Evolutionary conservation across 1,140 invertebrate genomes (phyloP).

Genomic region (Prorops nasuta): DNA sequence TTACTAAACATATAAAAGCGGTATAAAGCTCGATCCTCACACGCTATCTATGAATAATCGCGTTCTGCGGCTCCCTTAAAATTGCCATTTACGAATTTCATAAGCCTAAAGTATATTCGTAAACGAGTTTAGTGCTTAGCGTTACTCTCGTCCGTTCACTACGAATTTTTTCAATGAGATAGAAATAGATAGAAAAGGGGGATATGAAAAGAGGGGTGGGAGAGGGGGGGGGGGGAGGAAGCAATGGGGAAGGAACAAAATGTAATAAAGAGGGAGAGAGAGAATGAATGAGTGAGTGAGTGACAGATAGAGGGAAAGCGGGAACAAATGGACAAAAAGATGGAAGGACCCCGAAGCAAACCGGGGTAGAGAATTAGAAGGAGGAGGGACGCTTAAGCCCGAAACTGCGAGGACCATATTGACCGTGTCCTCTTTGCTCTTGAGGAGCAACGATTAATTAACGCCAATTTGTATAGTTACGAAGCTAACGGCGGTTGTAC

Average conservation of each 20-base stretch:
- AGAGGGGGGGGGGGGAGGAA: not conserved
- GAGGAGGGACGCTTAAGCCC: constrained; percentile 16
- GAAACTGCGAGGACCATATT: constrained; percentile 32
- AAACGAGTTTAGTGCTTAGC: constrained; percentile 26
- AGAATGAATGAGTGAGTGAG: too few species aligned
- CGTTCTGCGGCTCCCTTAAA: not conserved
- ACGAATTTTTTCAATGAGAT: too few species aligned
- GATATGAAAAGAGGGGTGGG: too few species aligned
- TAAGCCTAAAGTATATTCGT: constrained; percentile 9
- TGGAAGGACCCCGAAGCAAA: too few species aligned
- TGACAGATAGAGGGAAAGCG: too few species aligned
- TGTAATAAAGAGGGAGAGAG: not conserved
- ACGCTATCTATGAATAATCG: constrained; percentile 39
- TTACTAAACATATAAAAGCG: constrained; percentile 56
- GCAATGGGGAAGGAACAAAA: not conserved
- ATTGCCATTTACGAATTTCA: not conserved
- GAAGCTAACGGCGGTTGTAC: constrained; percentile 21
- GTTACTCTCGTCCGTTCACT: constrained; percentile 15
- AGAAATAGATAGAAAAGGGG: too few species aligned
- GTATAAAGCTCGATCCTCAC: constrained; percentile 56
- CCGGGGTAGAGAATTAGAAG: too few species aligned
- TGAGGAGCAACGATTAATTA: constrained; percentile 27
- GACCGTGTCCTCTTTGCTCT: constrained; percentile 30
- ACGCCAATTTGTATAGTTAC: constrained; percentile 25
- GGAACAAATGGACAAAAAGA: too few species aligned